Conservation (phyloP, 2,113 vertebrate species). For the Lophura nycthemera region DNA sequence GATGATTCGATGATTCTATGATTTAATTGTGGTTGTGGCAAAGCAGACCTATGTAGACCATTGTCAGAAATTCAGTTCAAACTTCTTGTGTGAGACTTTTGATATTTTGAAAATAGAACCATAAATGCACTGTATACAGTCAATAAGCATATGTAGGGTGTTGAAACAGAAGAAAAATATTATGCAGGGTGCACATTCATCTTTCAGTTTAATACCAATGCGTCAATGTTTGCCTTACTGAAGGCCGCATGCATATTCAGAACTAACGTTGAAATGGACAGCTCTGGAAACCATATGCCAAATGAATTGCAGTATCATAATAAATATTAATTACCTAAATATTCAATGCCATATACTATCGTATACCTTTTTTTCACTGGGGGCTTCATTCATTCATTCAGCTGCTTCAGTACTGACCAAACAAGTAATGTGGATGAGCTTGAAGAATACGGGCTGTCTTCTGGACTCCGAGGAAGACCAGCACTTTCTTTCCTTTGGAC, state of each 20-base stretch:
- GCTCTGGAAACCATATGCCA: background rate
- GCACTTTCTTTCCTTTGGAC: background rate
- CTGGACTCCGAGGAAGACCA: background rate
- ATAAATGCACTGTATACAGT: background rate
- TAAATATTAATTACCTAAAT: background rate
- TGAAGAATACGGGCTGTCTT: rapidly evolving
- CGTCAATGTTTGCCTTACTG: background rate
- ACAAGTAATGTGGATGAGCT: background rate
- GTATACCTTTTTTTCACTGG: background rate
- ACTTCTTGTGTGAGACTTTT: background rate
- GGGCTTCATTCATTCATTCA: background rate
- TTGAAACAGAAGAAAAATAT: background rate
- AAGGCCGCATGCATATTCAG: rapidly evolving
- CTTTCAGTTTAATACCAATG: background rate
- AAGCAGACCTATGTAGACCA: background rate
- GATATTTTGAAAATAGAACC: background rate
- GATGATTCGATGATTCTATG: too few species aligned
- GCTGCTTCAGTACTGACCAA: background rate
- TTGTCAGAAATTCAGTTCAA: background rate
- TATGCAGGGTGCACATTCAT: rapidly evolving
- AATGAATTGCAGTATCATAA: background rate
- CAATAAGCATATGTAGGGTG: background rate
- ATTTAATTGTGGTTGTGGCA: background rate
- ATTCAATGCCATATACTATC: background rate
- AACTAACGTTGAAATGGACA: background rate